Conservation (phyloP, 2,113 vertebrate species). For the Poeciliopsis retropinna region DNA sequence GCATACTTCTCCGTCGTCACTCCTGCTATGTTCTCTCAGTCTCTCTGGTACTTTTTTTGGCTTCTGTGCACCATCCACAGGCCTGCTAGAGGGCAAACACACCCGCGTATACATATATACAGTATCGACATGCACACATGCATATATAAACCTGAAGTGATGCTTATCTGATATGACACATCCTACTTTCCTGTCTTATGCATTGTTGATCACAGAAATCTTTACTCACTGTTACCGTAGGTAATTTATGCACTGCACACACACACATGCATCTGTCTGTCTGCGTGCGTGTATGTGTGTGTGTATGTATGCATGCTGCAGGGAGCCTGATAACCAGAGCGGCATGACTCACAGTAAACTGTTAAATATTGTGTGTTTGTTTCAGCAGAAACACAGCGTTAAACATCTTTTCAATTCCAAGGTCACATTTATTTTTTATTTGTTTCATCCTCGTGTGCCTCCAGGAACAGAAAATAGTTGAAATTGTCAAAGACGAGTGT, state of each 20-base stretch:
- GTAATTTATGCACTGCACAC: conserved; percentile 48
- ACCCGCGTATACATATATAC: conserved; percentile 19
- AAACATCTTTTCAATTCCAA: conserved; percentile 63
- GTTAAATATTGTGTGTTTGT: conserved; percentile 40
- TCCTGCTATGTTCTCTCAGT: conserved; percentile 64
- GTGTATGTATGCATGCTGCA: conserved; percentile 41
- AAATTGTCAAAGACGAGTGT: conserved; percentile 40
- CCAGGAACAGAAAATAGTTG: conserved; percentile 36
- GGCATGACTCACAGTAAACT: conserved; percentile 52
- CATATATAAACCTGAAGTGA: conserved; percentile 38
- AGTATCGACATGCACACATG: conserved; percentile 1
- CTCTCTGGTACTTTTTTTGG: conserved; percentile 55
- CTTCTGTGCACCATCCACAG: conserved; percentile 62
- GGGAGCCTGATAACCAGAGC: conserved; percentile 56
- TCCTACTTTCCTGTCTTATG: conserved; percentile 61
- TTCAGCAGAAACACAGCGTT: conserved; percentile 43
- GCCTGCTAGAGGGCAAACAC: conserved; percentile 56
- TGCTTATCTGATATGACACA: conserved; percentile 58
- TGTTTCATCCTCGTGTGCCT: conserved; percentile 15
- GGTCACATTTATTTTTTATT: conserved; percentile 47
- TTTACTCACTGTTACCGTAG: conserved; percentile 38
- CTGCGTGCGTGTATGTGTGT: no score
- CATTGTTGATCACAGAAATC: conserved; percentile 57
- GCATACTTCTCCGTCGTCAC: conserved; percentile 53
- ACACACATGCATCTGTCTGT: neutral